phyloP scores from a whole-genome alignment of 2,797 vertebrate species.

The Chrosomus eos region DNA sequence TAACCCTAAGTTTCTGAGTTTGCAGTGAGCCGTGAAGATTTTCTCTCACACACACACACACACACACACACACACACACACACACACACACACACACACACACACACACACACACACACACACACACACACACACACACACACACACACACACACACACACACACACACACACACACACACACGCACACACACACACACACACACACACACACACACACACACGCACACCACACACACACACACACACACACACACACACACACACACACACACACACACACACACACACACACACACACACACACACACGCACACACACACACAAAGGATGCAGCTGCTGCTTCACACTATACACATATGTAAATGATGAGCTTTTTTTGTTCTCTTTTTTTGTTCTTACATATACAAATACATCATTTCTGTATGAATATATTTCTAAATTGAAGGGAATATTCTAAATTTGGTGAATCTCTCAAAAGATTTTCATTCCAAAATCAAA shows the following conservation, averaged over 20 bases:
- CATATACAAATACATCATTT: background rate
- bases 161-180: too few species aligned
- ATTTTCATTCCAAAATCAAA: background rate
- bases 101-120: background rate
- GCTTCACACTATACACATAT: background rate
- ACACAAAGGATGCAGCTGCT: constrained; percentile 1
- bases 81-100: background rate
- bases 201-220: too few species aligned
- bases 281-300: too few species aligned
- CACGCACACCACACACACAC: too few species aligned
- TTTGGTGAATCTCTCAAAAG: background rate
- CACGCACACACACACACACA: too few species aligned
- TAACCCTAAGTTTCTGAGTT: background rate
- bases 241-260: too few species aligned
- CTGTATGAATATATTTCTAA: background rate
- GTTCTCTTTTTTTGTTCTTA: background rate
- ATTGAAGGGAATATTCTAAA: background rate
- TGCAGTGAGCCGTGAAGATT: background rate
- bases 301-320: too few species aligned
- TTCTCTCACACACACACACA: background rate
- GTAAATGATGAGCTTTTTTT: background rate
- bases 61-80: background rate
- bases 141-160: background rate
- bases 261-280: too few species aligned
- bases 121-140: background rate